Evolutionary conservation across 1,140 invertebrate genomes (phyloP), one percentile per base, ranked within the genome.

Genomic region (Ganaspis sp.): DNA sequence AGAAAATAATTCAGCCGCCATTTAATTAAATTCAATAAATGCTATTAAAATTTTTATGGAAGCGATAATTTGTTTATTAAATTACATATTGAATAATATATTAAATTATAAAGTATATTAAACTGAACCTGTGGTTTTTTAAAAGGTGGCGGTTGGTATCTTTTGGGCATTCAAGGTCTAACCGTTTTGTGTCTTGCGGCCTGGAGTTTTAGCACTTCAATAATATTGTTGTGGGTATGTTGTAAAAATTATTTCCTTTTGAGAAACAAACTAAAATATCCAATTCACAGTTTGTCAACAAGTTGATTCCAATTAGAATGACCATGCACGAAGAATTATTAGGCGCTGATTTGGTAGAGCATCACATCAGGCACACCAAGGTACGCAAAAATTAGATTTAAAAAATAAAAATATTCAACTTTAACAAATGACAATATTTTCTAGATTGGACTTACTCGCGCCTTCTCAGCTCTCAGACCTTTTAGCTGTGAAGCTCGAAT

Each of bases 341-440:
- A 0, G 97, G 97, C 3, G 97, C 97, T 12, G 97, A 98, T 92
- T 92, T 97, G 15, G 94, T 95, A 0, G 97, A 98, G 86, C 97
- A 98, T 90, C 93, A 93, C 69, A 95, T 98, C 91, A 80, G 93
- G 94, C 85, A 90, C 92, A 34, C 92, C 19, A 89, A 93, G 85
- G 93, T 94, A 78, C 79, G 75, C 70, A 78, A 11, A 72, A 19
- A n/a, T n/a, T n/a, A n/a, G n/a, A n/a, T n/a, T n/a, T n/a, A 29
- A 72, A 40, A 38, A 34, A 71, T 53, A 17, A 42, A n/a, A 26
- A 38, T n/a, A 0, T 15, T 5, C 8, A 34, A 8, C 11, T 0
- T 42, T 19, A 75, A 49, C 72, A 80, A 40, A 15, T 23, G 1
- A 77, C 76, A 72, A 76, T 79, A 77, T 70, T 70, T 54, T 72